These are phyloP conservation scores for Lymantria dispar DNA, from an alignment of 2,888 invertebrate species.

Conservation along the genomic window DNA sequence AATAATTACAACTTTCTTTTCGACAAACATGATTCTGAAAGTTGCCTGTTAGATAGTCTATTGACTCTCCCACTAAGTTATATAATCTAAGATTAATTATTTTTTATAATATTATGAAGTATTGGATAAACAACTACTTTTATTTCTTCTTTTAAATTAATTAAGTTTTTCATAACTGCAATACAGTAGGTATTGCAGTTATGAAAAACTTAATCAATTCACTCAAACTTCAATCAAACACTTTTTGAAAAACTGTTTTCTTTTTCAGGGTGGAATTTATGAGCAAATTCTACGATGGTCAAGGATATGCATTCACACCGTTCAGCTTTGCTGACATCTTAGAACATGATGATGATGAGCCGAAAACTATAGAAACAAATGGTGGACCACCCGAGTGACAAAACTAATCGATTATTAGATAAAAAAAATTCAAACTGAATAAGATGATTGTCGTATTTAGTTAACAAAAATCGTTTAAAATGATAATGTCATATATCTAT, in stretches of 20 bases:
- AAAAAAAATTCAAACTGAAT: background rate
- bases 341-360: constrained; percentile 69
- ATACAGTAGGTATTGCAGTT: too few relatives aligned
- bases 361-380: constrained; percentile 46
- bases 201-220: too few relatives aligned
- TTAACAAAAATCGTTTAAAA: background rate
- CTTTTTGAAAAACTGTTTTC: background rate
- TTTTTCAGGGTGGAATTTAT: constrained; percentile 96
- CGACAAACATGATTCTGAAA: too few relatives aligned
- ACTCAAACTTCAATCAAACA: background rate
- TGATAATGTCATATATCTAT: too few relatives aligned
- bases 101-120: too few relatives aligned
- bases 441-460: background rate
- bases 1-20: too few relatives aligned
- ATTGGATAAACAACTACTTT: too few relatives aligned
- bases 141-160: too few relatives aligned
- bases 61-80: too few relatives aligned
- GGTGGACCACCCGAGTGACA: constrained; percentile 59
- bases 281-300: constrained; percentile 94
- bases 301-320: constrained; percentile 88
- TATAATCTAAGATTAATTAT: too few relatives aligned
- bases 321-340: constrained; percentile 87
- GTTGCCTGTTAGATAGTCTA: too few relatives aligned
- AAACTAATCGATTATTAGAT: constrained; percentile 9
- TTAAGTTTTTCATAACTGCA: too few relatives aligned